Percentiles rank a stretch among this genome's conserved stretches.
Conservation (phyloP, 2,113 vertebrate species). For the Pteronura brasiliensis region DNA sequence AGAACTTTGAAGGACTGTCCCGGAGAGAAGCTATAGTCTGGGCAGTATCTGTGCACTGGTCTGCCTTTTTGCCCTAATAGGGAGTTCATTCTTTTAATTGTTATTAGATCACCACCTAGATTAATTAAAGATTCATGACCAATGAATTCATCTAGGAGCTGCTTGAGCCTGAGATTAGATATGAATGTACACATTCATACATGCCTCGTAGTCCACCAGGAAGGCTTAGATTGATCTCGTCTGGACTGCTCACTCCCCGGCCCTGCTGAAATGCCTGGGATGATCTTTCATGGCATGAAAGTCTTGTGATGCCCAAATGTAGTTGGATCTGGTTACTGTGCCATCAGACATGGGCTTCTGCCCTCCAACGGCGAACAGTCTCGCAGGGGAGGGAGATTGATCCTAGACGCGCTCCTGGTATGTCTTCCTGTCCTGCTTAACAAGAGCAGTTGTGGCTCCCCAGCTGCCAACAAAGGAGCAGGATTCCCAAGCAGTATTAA, state of each 20-base stretch:
- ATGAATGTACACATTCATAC: background rate
- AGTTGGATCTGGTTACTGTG: background rate
- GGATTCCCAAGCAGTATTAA: background rate
- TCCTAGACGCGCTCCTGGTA: background rate
- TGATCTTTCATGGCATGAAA: background rate
- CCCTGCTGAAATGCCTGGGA: background rate
- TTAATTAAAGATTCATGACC: conserved; percentile 10
- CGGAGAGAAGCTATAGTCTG: background rate
- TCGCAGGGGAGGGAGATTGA: background rate
- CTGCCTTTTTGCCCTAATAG: background rate
- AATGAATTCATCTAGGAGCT: background rate
- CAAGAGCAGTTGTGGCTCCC: background rate
- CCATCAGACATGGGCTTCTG: background rate
- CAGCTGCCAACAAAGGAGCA: background rate
- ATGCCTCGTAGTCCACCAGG: background rate
- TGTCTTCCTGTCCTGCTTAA: background rate
- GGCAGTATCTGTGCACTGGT: background rate
- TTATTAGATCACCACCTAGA: background rate
- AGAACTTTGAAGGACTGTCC: background rate
- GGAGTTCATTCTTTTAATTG: background rate
- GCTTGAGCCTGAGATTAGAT: background rate
- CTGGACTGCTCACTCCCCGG: background rate
- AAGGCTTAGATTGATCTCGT: conserved; percentile 15
- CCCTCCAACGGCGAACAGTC: background rate
- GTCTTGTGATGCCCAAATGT: background rate